Base-by-base conservation (phyloP, 2,797 vertebrate genomes). In the Philypnodon macrostomus region DNA sequence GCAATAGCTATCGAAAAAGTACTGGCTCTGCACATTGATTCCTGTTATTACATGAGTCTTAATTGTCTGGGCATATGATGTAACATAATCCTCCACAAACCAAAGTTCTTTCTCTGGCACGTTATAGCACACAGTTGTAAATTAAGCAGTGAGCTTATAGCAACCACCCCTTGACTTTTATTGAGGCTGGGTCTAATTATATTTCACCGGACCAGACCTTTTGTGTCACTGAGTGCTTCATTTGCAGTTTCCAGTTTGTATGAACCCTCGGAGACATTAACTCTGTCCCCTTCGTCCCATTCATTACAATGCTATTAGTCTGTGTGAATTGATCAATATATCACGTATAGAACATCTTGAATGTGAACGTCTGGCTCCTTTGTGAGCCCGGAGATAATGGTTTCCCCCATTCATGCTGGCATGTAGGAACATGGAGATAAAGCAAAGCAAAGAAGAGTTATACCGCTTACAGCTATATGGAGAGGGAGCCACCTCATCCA, bases 391-490 rank as follows among this genome's bases (percentile, higher is more conserved):
- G 89, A 93, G 93, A 95, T 95, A 95, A 95, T 93, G 91, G 90
- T 88, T 91, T 27, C 26, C 88, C 91, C 94, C 92, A 94, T 95
- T 95, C 93, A 95, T 86, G 87, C 84, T 75, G 79, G 90, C 93
- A 94, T 95, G 93, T 96, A 95, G 89, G 90, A 94, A 95, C 94
- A 95, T 90, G 92, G 79, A 93, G 93, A 94, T 93, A 93, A 95
- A 93, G 92, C 89, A 73, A 90, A 86, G 86, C 75, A 65, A 83
- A 72, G 89, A 87, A 93, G 91, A 94, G 90, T 93, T 92, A 91
- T 90, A 91, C 80, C 36, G 88, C 88, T 89, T 61, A 85, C 85
- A 87, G 89, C 88, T 80, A 87, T 80, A 87, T 75, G 76, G 66
- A 80, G 75, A 74, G 81, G 87, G 87, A 90, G 89, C 91, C 87